Base-by-base conservation (phyloP, 2,888 invertebrate genomes). In the Heterodera filipjevi region DNA sequence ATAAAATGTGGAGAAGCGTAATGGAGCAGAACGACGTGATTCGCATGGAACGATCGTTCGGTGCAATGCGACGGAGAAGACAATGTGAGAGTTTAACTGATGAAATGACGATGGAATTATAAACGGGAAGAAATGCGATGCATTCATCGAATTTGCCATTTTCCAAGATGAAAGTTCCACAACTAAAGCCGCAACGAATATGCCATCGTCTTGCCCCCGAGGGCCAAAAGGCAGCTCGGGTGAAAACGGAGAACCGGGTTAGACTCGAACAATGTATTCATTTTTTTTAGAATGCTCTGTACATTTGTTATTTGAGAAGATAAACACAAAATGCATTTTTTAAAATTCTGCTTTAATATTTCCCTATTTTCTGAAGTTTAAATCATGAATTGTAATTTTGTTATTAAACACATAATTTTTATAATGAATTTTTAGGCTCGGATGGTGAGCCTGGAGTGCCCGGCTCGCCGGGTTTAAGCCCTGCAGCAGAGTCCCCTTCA, bases 191-290 rank as follows among this genome's bases (percentile, higher is more conserved):
- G 81, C 70, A 77, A 53, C 73, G n/a, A 76, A 49, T 2, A 76
- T 66, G 49, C 3, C 49, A 49, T 49, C 49, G 16, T 32, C 70
- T 19, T 80, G 84, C 71, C 86, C 85, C 46, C 75, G 82, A 14
- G 86, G 86, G 68, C 84, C 86, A 35, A 81, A 73, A 44, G 82
- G 82, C 35, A 64, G 75, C 12, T 68, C 77, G 16, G 81, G 81
- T 2, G 30, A 46, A 27, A 16, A 3, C n/a, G 66, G 68, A 33
- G 68, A 68, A 22, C 68, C 68, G 35, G 68, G 68, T 35, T 14
- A 49, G 39, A 12, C 39, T 39, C 12, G 39, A 39, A 39, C 39
- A 39, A 39, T 6, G 39, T 12, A 39, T 39, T 39, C 39, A n/a
- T n/a, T n/a, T n/a, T n/a, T n/a, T n/a, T n/a, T n/a, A n/a, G n/a